Conservation (phyloP, 2,888 invertebrate species). For the Cordilura impudica region DNA sequence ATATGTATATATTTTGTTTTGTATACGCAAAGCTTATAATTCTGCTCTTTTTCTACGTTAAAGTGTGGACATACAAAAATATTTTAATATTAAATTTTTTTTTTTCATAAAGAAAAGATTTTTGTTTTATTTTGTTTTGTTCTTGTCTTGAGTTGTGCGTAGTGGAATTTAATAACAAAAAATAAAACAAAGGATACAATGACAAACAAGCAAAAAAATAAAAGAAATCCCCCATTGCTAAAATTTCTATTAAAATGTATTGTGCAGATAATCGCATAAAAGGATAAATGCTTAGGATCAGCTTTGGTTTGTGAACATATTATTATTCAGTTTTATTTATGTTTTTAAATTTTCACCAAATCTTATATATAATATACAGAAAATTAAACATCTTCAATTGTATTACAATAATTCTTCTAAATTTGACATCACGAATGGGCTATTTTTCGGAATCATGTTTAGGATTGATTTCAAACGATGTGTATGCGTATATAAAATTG, state of each 20-base stretch:
- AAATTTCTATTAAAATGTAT: conserved; percentile 34
- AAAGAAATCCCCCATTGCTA: conserved; percentile 28
- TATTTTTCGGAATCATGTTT: no score
- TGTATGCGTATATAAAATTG: no score
- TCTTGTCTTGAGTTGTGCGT: neutral
- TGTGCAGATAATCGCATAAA: conserved; percentile 46
- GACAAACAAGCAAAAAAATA: neutral
- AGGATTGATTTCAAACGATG: no score
- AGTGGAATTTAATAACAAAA: conserved; percentile 4
- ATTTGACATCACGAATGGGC: no score
- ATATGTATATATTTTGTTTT: no score
- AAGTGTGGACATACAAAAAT: conserved; percentile 33
- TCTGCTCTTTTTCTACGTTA: conserved; percentile 24
- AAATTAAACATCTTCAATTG: no score
- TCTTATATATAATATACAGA: no score
- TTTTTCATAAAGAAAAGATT: conserved; percentile 13
- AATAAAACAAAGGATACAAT: conserved; percentile 38
- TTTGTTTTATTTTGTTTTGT: conserved; percentile 17
- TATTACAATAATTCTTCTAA: no score
- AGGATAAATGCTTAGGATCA: conserved; percentile 47
- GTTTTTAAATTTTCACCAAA: no score
- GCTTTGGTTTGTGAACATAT: conserved; percentile 28
- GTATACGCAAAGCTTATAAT: conserved; percentile 8
- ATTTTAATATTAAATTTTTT: conserved; percentile 42
- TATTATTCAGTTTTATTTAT: no score